phyloP scores from a whole-genome alignment of 2,888 invertebrate genomes.

The Eilema griseolum region DNA sequence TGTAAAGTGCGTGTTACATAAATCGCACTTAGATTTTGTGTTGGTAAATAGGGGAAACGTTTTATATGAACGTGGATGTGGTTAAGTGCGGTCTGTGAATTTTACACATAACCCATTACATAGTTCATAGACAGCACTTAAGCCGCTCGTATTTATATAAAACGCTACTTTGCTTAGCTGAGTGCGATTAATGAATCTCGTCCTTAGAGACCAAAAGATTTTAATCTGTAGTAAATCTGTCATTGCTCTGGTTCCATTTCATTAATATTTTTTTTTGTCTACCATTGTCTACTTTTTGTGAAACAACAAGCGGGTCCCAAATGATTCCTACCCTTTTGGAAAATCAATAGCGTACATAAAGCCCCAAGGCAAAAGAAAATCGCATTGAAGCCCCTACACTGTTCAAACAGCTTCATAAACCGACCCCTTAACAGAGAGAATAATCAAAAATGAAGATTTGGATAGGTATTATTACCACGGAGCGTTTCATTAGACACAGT shows the following conservation, averaged over 20 bases:
- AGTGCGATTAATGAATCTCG: neutral
- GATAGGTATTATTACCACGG: constrained; percentile 21
- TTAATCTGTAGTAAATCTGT: neutral
- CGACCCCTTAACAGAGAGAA: constrained; percentile 36
- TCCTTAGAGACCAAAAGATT: neutral
- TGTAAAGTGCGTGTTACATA: too few relatives aligned
- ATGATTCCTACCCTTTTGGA: constrained; percentile 27
- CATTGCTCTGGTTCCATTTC: neutral
- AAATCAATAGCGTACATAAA: constrained; percentile 48
- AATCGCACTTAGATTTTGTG: too few relatives aligned
- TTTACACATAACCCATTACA: too few relatives aligned
- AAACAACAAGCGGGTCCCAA: constrained; percentile 25
- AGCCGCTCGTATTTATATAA: too few relatives aligned
- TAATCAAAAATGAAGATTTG: constrained; percentile 16
- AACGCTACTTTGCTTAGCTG: neutral
- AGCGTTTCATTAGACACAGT: constrained; percentile 10
- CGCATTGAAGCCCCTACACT: constrained; percentile 43
- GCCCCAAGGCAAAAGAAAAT: constrained; percentile 48
- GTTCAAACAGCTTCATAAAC: constrained; percentile 42
- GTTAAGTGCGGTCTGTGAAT: too few relatives aligned
- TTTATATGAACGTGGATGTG: too few relatives aligned
- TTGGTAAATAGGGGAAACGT: too few relatives aligned
- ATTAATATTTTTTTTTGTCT: neutral
- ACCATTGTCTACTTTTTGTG: constrained; percentile 23
- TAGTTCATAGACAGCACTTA: too few relatives aligned